Base-by-base conservation (phyloP, 2,888 invertebrate species). In the Patella depressa region DNA sequence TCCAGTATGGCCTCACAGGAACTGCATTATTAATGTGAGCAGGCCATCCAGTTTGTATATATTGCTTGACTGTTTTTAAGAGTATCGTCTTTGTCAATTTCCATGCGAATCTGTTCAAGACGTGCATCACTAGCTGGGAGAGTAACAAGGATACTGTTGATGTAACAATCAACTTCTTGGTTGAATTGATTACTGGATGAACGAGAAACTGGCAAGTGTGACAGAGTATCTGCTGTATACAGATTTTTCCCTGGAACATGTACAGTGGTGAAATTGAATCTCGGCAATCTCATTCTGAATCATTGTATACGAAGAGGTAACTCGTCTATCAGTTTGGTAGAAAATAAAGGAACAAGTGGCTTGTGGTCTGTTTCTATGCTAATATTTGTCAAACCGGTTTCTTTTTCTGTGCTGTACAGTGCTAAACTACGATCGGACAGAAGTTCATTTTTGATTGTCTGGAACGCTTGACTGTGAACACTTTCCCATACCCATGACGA, bases 141-240 rank as follows among this genome's bases (percentile, higher is more conserved):
- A n/a, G 15, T 57, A n/a, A 57, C 57, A 2, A 57, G 15, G 5
- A 57, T 17, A 57, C 15, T 17, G 17, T 57, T 57, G 57, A 57
- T 4, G 11, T 57, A 57, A 17, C 57, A 57, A n/a, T 57, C 57
- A 57, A 57, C 45, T 45, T 45, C 45, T 45, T 45, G 45, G 45
- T 45, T 45, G 45, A 45, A 7, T 45, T 5, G 45, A 45, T 3
- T 45, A 45, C 45, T 45, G 45, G 5, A 45, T 45, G 45, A 45
- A 45, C 45, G 45, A 45, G 45, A 45, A 45, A 72, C 29, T 70
- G 15, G 45, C 15, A 17, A 55, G 24, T 15, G 9, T 19, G 73
- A 34, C n/a, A 79, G 72, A 9, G 70, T 24, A 29, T 79, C 79
- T n/a, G 74, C 74, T 74, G 77, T 69, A 53, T 69, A 77, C 74